Evolutionary conservation across 2,113 vertebrate species (phyloP).

Genomic region (Syngnathus floridae): DNA sequence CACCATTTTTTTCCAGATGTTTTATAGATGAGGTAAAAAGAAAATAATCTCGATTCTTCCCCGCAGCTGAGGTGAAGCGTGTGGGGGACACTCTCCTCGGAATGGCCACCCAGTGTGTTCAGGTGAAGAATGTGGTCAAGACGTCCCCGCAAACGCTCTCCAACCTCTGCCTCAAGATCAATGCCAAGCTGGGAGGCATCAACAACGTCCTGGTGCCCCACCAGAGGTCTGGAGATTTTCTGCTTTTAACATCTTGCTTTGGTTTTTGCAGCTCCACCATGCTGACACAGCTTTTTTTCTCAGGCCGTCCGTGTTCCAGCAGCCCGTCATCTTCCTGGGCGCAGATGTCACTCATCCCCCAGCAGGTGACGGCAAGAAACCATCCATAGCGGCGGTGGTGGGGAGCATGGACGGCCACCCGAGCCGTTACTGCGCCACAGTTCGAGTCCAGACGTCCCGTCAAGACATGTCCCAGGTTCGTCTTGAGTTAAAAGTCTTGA

Average conservation of each 20-base stretch:
- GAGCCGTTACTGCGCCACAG: conserved; percentile 94
- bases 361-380: conserved; percentile 94
- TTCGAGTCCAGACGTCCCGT: conserved; percentile 92
- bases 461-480: conserved; percentile 85
- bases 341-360: conserved; percentile 95
- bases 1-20: accelerated
- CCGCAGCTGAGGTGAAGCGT: conserved; percentile 91
- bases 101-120: conserved; percentile 98
- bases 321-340: conserved; percentile 96
- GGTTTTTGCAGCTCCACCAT: background rate
- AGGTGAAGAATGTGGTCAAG: conserved; percentile 98
- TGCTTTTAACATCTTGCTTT: background rate
- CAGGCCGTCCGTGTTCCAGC: conserved; percentile 97
- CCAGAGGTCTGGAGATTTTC: conserved; percentile 77
- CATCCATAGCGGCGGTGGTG: conserved; percentile 94
- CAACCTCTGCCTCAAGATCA: conserved; percentile 98
- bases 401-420: conserved; percentile 98
- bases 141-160: conserved; percentile 96
- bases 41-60: background rate
- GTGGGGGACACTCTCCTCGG: conserved; percentile 95
- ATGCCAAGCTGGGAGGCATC: conserved; percentile 96
- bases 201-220: conserved; percentile 98
- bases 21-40: background rate
- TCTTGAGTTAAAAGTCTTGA: no score
- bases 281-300: background rate